phyloP scores from a whole-genome alignment of 2,797 vertebrate species.

The Gymnoscopelus microlampas region DNA sequence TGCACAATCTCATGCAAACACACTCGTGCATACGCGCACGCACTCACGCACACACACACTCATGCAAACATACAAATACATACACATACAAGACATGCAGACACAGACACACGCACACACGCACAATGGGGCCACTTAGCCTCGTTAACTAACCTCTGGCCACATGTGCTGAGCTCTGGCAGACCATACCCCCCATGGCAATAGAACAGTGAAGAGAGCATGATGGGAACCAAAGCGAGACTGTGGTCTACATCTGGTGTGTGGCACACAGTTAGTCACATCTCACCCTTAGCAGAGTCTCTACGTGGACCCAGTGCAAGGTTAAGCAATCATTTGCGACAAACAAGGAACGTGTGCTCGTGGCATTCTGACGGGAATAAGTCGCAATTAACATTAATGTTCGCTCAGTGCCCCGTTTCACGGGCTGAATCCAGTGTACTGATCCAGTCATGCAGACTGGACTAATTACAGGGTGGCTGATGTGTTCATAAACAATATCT shows the following conservation, averaged over 20 bases:
- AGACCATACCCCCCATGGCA: conserved; percentile 25
- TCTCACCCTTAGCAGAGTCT: conserved; percentile 18
- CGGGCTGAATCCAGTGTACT: conserved; percentile 44
- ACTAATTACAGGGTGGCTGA: conserved; percentile 68
- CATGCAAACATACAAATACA: neutral
- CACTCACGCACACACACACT: neutral
- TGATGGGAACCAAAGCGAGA: conserved; percentile 27
- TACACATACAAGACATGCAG: neutral
- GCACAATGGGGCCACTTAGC: conserved; percentile 43
- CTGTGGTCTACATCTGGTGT: conserved; percentile 36
- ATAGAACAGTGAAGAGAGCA: conserved; percentile 32
- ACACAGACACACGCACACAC: conserved; percentile 17
- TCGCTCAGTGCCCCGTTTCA: conserved; percentile 29
- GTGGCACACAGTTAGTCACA: conserved; percentile 36
- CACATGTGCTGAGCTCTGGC: conserved; percentile 53
- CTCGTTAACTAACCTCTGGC: conserved; percentile 63
- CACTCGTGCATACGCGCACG: conserved; percentile 18
- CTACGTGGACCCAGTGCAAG: neutral
- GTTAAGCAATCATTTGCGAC: conserved; percentile 10
- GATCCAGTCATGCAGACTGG: conserved; percentile 49
- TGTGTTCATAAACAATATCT: conserved; percentile 64
- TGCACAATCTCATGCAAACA: conserved; percentile 20
- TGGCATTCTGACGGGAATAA: conserved; percentile 22
- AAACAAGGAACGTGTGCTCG: conserved; percentile 34
- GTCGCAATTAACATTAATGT: conserved; percentile 42